Conservation (phyloP, 2,797 vertebrate species). For the Semotilus atromaculatus region DNA sequence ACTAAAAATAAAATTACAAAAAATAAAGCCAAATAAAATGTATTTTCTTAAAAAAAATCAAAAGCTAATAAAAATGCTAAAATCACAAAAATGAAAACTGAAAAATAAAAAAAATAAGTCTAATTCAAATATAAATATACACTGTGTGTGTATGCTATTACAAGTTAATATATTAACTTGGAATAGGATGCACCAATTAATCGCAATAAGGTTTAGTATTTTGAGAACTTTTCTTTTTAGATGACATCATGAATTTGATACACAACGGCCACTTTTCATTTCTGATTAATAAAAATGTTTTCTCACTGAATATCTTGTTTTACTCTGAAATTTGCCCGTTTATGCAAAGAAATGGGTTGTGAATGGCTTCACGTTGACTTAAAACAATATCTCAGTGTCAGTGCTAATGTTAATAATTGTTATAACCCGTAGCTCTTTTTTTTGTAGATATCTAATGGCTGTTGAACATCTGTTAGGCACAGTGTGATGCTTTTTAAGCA, state of each 20-base stretch:
- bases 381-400: neutral
- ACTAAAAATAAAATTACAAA: neutral
- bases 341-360: neutral
- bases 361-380: neutral
- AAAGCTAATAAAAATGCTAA: neutral
- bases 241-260: neutral
- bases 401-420: constrained; percentile 32
- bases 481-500: constrained; percentile 51
- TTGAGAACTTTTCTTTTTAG: neutral
- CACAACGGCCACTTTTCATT: neutral
- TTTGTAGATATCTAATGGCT: constrained; percentile 13
- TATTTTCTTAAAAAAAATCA: neutral
- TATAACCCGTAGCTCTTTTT: constrained; percentile 30
- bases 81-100: neutral
- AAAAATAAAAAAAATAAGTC: neutral
- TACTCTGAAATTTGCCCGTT: neutral
- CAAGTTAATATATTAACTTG: too few relatives aligned
- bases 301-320: neutral
- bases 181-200: too few relatives aligned
- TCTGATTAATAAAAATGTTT: neutral
- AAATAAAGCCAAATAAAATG: neutral
- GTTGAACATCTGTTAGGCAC: constrained; percentile 42
- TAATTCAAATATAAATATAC: neutral
- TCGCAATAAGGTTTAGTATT: too few relatives aligned
- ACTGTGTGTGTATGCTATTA: too few relatives aligned